These are phyloP conservation scores for Chironomus tepperi DNA, from an alignment of 1,140 invertebrate species.

Conservation along the genomic window DNA sequence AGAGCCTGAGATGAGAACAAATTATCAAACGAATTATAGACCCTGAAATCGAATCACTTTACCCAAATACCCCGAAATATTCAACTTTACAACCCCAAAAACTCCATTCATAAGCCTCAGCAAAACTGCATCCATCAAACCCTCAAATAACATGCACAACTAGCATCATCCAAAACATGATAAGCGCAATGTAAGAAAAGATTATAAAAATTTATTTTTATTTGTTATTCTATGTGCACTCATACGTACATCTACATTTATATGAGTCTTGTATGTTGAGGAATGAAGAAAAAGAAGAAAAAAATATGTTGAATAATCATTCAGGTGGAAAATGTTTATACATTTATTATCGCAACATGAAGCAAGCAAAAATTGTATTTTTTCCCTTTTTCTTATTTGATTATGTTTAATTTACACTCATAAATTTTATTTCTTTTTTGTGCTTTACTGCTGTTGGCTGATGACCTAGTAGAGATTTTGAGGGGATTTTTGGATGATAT, in stretches of 20 bases:
- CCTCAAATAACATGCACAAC: too few species aligned
- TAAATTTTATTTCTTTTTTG: neutral
- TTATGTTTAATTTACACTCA: slow-evolving; percentile 19
- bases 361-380: too few species aligned
- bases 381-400: slow-evolving; percentile 16
- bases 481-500: neutral
- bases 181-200: neutral
- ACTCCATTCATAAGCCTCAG: too few species aligned
- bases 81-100: too few species aligned
- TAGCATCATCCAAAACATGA: neutral
- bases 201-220: neutral
- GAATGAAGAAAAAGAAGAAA: neutral
- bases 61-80: too few species aligned
- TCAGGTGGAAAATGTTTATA: slow-evolving; percentile 16
- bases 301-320: slow-evolving; percentile 16
- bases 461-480: slow-evolving; percentile 30
- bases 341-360: slow-evolving; percentile 22
- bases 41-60: too few species aligned
- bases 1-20: too few species aligned
- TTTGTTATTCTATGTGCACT: neutral
- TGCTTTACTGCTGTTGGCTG: slow-evolving; percentile 29
- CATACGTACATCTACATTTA: neutral
- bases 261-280: neutral
- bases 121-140: too few species aligned
- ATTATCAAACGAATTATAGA: too few species aligned